These are phyloP conservation scores for Ricordea florida DNA, from an alignment of 92 coral and sea anemone species.

Conservation along the genomic window DNA sequence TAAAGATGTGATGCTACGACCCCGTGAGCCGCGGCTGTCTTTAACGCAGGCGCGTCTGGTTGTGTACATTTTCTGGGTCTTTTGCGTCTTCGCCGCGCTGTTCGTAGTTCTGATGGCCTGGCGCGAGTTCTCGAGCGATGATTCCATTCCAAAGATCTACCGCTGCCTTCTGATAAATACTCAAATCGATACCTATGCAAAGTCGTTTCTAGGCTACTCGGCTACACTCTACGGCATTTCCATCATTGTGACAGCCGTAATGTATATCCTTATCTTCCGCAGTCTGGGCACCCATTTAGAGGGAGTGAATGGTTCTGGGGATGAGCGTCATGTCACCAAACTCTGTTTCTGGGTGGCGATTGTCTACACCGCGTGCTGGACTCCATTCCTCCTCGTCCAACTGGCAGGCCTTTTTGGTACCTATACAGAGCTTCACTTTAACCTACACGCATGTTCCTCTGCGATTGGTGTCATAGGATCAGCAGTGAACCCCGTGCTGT, in stretches of 20 bases:
- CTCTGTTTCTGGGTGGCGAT: constrained; percentile 78
- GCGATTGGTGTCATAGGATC: constrained; percentile 94
- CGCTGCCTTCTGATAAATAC: constrained; percentile 88
- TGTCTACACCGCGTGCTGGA: constrained; percentile 89
- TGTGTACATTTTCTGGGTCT: constrained; percentile 65
- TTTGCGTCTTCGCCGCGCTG: constrained; percentile 60
- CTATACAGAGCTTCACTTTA: constrained; percentile 87
- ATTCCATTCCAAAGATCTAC: constrained; percentile 75
- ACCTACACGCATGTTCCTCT: constrained; percentile 93
- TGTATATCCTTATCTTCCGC: constrained; percentile 53
- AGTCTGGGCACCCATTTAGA: constrained; percentile 38
- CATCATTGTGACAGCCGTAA: constrained; percentile 53
- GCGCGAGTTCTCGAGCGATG: constrained; percentile 56
- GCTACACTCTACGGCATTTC: constrained; percentile 78
- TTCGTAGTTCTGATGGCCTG: constrained; percentile 75
- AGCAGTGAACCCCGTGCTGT: constrained; percentile 78
- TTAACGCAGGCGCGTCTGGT: constrained; percentile 67
- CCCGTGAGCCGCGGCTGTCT: constrained; percentile 69
- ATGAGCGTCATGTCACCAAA: constrained; percentile 82
- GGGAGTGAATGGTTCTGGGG: constrained; percentile 75
- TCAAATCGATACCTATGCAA: constrained; percentile 65
- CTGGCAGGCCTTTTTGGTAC: constrained; percentile 78
- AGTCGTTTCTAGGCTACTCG: constrained; percentile 79
- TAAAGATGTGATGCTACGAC: constrained; percentile 75
- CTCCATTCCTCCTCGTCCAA: constrained; percentile 90